Percentiles rank a stretch among this genome's conserved stretches.
Evolutionary conservation across 2,113 vertebrate genomes (phyloP).

Genomic region (Sus scrofa): DNA sequence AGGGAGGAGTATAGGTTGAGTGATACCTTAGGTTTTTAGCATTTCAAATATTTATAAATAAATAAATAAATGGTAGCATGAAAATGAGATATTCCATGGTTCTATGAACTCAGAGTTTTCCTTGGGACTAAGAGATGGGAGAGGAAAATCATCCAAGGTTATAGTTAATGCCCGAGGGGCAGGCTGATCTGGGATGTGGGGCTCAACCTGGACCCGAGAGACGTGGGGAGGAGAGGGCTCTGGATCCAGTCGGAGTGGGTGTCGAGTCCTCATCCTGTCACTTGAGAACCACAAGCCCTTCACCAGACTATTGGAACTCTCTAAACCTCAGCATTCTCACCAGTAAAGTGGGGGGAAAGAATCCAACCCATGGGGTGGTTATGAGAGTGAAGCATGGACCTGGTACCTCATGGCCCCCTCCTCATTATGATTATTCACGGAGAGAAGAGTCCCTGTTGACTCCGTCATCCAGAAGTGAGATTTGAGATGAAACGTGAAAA

Average conservation of each 20-base stretch:
- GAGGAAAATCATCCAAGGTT: neutral
- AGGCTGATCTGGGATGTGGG: neutral
- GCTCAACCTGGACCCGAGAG: neutral
- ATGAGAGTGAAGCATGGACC: neutral
- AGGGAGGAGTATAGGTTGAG: neutral
- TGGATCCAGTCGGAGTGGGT: neutral
- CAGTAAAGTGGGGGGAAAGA: neutral
- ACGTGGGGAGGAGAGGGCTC: neutral
- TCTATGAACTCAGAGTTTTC: neutral
- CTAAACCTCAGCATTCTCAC: neutral
- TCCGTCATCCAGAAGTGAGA: neutral
- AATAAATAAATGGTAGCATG: neutral
- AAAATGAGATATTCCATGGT: neutral
- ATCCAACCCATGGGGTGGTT: too few relatives aligned
- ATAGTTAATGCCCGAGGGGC: neutral
- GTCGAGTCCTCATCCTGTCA: neutral
- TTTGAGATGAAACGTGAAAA: neutral
- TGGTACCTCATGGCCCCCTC: rapidly evolving
- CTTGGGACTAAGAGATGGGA: neutral
- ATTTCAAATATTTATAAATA: neutral
- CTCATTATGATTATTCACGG: neutral
- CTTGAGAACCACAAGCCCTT: neutral
- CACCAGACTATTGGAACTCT: neutral
- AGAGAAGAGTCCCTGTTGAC: neutral
- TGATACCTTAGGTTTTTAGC: neutral